Base-by-base conservation (phyloP, 2,888 invertebrate genomes). In the Orthosia cruda region DNA sequence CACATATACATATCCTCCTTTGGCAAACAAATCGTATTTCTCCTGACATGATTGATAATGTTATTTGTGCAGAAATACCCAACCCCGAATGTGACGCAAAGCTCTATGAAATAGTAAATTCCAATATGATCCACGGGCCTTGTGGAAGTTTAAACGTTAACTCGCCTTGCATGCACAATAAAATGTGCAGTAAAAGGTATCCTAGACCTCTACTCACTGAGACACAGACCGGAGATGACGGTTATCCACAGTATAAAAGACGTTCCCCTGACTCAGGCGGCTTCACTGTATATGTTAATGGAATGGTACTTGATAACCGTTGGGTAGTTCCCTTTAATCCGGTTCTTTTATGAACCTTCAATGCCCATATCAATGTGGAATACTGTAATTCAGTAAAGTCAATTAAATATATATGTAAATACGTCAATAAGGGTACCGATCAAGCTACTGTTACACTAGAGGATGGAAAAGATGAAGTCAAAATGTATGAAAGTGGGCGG, bases 321-420 rank as follows among this genome's bases (percentile, higher is more conserved):
- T 64, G 64, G 52, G n/a, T 52, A 9, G 63, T 52, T n/a, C n/a
- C 52, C 16, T 54, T 13, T 20, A 54, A 52, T 40, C 54, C 65
- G 11, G 32, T 65, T 4, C 20, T 65, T 7, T 54, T 40, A n/a
- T 20, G 52, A n/a, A 65, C 40, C 4, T 65, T n/a, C 12, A 52
- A 40, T 12, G 20, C 65, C 32, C 32, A 32, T 32, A 32, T 32
- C 32, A 65, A 40, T 4, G 54, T 65, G 4, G 65, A 65, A 15
- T 54, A 54, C 16, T 64, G 64, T 9, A n/a, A 64, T 18, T 52
- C 40, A 32, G 32, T 65, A 16, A 52, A 65, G 16, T 40, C 52
- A 5, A 64, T 64, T 13, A 64, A 64, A 64, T 64, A 64, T 26
- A 5, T 64, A 15, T 64, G 64, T 12, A 62, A 62, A 16, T 52